A percentile compares a stretch with the other conserved stretches of the same genome.
Evolutionary conservation across 2,797 vertebrate genomes (phyloP).

Genomic region (Leuciscus waleckii): DNA sequence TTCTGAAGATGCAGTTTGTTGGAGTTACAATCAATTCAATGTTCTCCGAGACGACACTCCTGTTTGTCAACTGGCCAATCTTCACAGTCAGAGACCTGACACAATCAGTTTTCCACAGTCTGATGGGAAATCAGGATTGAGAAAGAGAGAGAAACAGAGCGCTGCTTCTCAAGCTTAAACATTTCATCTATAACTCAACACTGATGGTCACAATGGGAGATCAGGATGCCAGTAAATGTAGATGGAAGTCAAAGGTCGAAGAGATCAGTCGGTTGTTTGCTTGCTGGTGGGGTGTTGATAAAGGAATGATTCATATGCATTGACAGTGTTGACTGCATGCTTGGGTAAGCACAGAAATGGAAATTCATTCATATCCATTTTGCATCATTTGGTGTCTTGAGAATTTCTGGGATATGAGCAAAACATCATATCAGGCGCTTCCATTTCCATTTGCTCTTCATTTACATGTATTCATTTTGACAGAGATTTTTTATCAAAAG

Average conservation of each 20-base stretch:
- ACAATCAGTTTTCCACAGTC: constrained; percentile 18
- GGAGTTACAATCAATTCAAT: background rate
- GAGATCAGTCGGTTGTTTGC: background rate
- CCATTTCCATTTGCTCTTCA: constrained; percentile 4
- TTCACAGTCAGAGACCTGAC: constrained; percentile 6
- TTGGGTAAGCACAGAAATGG: constrained; percentile 6
- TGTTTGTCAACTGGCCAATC: constrained; percentile 23
- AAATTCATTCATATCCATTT: background rate
- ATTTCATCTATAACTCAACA: background rate
- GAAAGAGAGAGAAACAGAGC: background rate
- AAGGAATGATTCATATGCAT: constrained; percentile 33
- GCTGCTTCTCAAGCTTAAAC: background rate
- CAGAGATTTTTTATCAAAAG: background rate
- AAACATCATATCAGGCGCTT: constrained; percentile 9
- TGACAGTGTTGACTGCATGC: background rate
- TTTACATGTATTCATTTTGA: background rate
- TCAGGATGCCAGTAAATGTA: background rate
- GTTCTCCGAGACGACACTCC: background rate
- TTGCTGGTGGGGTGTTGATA: constrained; percentile 22
- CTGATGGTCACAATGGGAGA: background rate
- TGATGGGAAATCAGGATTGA: background rate
- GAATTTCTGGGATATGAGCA: background rate
- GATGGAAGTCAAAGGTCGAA: background rate
- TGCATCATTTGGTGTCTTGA: background rate
- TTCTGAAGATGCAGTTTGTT: constrained; percentile 5